Evolutionary conservation across 1,140 invertebrate genomes (phyloP).

Genomic region (Nymphalis io): DNA sequence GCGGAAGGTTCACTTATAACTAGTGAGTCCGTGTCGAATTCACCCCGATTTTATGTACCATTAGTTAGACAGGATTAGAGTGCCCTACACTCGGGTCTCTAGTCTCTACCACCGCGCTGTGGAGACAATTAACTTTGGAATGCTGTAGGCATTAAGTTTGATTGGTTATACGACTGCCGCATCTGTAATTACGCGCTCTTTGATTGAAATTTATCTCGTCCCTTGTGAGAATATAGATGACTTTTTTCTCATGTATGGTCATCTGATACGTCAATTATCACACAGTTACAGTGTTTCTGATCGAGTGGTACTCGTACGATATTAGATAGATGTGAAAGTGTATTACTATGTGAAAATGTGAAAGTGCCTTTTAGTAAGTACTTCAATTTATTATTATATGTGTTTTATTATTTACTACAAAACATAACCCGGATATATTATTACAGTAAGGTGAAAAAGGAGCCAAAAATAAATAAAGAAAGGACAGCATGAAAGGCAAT

Average conservation of each 20-base stretch:
- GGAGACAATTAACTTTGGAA: conserved; percentile 57
- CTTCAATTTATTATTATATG: background rate
- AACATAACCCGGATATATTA: no score
- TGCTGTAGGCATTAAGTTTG: conserved; percentile 57
- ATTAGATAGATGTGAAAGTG: background rate
- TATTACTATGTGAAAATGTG: background rate
- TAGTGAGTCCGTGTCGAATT: conserved; percentile 54
- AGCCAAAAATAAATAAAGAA: no score
- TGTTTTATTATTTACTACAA: background rate
- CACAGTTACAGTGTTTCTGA: conserved; percentile 6
- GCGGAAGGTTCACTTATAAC: conserved; percentile 56
- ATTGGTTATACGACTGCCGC: conserved; percentile 49
- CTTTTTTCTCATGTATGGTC: conserved; percentile 34
- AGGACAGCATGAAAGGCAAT: no score
- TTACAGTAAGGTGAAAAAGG: no score
- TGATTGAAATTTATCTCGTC: conserved; percentile 55
- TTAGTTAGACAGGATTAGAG: conserved; percentile 54
- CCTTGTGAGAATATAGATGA: conserved; percentile 33
- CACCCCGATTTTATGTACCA: conserved; percentile 48
- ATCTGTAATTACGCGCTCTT: conserved; percentile 55
- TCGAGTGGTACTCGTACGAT: background rate
- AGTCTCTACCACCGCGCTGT: conserved; percentile 20
- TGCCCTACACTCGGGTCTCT: conserved; percentile 38
- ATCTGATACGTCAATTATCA: conserved; percentile 28
- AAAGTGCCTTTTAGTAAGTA: background rate